Percentiles rank a stretch among this genome's conserved stretches.
Conservation (phyloP, 2,113 vertebrate species). For the Laticauda colubrina region DNA sequence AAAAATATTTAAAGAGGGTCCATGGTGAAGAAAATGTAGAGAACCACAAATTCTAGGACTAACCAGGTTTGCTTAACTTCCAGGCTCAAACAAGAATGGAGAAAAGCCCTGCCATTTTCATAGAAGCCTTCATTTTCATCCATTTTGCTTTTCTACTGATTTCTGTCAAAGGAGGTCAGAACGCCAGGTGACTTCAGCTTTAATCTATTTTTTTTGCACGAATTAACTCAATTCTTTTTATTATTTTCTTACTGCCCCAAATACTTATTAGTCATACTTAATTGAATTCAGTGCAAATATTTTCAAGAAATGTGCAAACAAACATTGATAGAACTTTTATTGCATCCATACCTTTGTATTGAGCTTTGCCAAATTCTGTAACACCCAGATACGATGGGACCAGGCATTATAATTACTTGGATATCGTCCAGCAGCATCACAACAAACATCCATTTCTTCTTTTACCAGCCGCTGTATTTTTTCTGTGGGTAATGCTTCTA, state of each 20-base stretch:
- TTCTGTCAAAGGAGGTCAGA: neutral
- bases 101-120: neutral
- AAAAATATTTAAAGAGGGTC: neutral
- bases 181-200: neutral
- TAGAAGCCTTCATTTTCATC: neutral
- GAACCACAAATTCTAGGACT: neutral
- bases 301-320: neutral
- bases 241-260: neutral
- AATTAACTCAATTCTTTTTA: neutral
- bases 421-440: conserved; percentile 88
- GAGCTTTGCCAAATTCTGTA: conserved; percentile 87
- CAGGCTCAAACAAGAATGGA: neutral
- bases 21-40: neutral
- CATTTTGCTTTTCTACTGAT: neutral
- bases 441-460: conserved; percentile 91
- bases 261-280: neutral
- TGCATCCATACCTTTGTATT: conserved; percentile 80
- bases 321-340: conserved; percentile 5
- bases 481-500: conserved; percentile 68
- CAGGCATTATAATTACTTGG: conserved; percentile 98
- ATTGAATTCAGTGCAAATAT: neutral
- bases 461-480: conserved; percentile 76
- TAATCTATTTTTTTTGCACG: neutral
- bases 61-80: neutral
- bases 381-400: conserved; percentile 98